phyloP scores from a whole-genome alignment of 2,888 invertebrate genomes.

The Coenonympha arcania region DNA sequence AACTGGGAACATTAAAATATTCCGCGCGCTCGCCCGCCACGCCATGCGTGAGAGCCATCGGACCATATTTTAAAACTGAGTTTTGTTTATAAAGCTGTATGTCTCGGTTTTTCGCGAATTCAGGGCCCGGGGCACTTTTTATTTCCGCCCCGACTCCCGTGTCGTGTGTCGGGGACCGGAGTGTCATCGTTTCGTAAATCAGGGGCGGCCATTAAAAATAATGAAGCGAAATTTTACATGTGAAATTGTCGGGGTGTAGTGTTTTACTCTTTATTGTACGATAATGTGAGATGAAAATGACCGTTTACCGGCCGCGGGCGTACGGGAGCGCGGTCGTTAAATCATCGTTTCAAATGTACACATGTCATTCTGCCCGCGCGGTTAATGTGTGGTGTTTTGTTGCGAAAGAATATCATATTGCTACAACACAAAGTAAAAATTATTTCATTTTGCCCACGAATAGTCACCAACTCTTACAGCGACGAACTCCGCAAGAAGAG shows the following conservation, averaged over 20 bases:
- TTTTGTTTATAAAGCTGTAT: slow-evolving; percentile 54
- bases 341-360: slow-evolving; percentile 28
- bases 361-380: slow-evolving; percentile 27
- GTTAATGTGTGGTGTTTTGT: neutral
- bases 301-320: slow-evolving; percentile 26
- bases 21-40: slow-evolving; percentile 51
- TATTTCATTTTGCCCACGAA: no score
- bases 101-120: slow-evolving; percentile 31
- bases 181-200: slow-evolving; percentile 42
- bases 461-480: no score
- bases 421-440: neutral
- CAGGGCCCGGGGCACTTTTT: slow-evolving; percentile 20
- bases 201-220: slow-evolving; percentile 51
- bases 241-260: slow-evolving; percentile 29
- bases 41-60: slow-evolving; percentile 50
- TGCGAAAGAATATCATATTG: neutral
- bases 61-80: slow-evolving; percentile 56
- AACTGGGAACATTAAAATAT: slow-evolving; percentile 58
- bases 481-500: no score
- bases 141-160: slow-evolving; percentile 18
- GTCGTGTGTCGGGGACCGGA: slow-evolving; percentile 17
- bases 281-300: slow-evolving; percentile 32
- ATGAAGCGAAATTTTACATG: slow-evolving; percentile 41
- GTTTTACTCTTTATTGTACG: slow-evolving; percentile 31
- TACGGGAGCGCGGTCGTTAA: slow-evolving; percentile 20